Evolutionary conservation across 2,113 vertebrate genomes (phyloP).

Genomic region (Parus major): DNA sequence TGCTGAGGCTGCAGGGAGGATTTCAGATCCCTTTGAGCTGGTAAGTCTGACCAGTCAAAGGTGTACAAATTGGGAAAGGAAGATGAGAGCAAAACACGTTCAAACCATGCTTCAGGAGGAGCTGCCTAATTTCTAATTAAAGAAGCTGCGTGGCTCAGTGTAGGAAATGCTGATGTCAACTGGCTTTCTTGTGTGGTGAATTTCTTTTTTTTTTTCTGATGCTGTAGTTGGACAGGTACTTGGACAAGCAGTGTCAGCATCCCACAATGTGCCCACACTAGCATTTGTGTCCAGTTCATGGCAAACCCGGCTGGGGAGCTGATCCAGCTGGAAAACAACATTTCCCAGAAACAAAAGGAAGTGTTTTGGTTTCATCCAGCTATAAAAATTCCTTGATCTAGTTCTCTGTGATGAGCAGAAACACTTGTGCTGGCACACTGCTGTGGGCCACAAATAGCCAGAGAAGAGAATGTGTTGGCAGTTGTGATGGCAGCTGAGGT

Average conservation of each 20-base stretch:
- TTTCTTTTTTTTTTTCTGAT: fast-evolving
- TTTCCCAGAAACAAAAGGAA: not conserved
- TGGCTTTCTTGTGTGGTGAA: not conserved
- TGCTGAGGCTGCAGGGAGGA: not conserved
- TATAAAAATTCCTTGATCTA: not conserved
- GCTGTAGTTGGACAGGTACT: not conserved
- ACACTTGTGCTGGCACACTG: not conserved
- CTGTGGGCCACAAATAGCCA: not conserved
- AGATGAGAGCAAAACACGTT: not conserved
- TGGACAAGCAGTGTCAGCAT: not conserved
- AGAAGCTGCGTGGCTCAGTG: not conserved
- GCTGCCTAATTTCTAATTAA: not conserved
- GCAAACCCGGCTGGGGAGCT: not conserved
- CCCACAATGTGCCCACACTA: not conserved
- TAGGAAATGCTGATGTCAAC: not conserved
- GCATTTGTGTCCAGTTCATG: not conserved
- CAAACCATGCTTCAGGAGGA: not conserved
- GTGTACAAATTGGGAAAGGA: not conserved
- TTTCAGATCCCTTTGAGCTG: not conserved
- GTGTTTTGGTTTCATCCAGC: not conserved
- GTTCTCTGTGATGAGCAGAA: not conserved
- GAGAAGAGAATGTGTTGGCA: not conserved
- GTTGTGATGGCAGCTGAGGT: not conserved
- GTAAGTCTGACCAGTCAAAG: not conserved
- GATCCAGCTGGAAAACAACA: not conserved